Evolutionary conservation across 1,140 invertebrate genomes (phyloP).

Genomic region (Octopus sinensis): DNA sequence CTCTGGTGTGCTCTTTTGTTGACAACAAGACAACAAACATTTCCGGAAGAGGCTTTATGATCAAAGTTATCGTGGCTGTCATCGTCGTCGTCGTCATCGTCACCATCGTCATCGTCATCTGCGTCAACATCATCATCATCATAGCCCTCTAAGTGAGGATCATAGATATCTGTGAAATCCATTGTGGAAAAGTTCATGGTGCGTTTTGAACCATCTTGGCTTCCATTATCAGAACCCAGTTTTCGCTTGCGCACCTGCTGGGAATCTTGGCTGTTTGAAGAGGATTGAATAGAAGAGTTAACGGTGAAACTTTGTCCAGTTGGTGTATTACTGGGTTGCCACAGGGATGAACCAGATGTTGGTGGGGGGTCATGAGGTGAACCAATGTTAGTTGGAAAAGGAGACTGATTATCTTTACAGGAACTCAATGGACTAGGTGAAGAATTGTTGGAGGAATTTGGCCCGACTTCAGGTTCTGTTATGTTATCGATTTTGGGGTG

Average conservation of each 20-base stretch:
- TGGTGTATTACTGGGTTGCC: not conserved
- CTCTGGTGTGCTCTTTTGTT: constrained; percentile 45
- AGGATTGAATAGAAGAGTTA: not conserved
- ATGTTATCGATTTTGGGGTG: too few species aligned
- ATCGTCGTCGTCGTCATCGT: not conserved
- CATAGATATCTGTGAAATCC: not conserved
- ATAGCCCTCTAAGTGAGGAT: constrained; percentile 17
- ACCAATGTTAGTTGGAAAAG: not conserved
- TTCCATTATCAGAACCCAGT: not conserved
- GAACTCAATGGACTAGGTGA: not conserved
- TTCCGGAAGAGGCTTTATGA: constrained; percentile 10
- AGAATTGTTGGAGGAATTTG: not conserved
- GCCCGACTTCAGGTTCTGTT: too few species aligned
- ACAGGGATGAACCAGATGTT: not conserved
- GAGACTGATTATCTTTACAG: constrained; percentile 1
- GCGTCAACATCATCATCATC: not conserved
- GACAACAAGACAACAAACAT: constrained; percentile 44
- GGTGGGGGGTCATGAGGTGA: not conserved
- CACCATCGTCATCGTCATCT: not conserved
- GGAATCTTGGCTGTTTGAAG: not conserved
- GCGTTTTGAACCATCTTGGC: not conserved
- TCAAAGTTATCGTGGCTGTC: not conserved
- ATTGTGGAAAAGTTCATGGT: not conserved
- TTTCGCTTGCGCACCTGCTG: constrained; percentile 10
- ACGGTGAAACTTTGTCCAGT: not conserved